Base-by-base conservation (phyloP, 1,140 invertebrate species). In the Pristionchus pacificus region DNA sequence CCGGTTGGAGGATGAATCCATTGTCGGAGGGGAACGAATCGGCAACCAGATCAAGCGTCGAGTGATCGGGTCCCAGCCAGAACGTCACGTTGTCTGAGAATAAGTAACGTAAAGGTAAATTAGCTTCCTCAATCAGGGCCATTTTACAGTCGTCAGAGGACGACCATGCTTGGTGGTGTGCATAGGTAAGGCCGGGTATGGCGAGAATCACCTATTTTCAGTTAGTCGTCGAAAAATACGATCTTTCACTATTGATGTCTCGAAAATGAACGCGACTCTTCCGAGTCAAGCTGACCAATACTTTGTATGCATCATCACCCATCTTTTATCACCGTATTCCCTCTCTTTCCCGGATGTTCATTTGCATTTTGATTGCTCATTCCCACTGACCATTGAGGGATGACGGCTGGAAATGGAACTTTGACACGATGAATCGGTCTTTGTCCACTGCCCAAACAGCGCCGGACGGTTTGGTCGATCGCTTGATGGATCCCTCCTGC, bases 21-120 rank as follows among this genome's bases (percentile, higher is more conserved):
- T 82, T 82, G 27, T 70, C 70, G 14, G 71, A 77, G 25, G 80
- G 80, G 60, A 80, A 70, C 24, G 78, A 58, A 68, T 82, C 81
- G 25, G 65, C 58, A 31, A 76, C 64, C 31, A 60, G 57, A 38
- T 78, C 74, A 24, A 73, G 72, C 10, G 80, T 79, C 24, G 60
- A 49, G n/a, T 62, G 70, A 25, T 80, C 70, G 14, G 80, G 80
- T 25, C 80, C 80, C 60, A 73, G 67, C 80, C 80, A 82, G 68
- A 82, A 82, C 2, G 80, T 82, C 14, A 83, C 74, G 61, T 82
- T 82, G 65, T 83, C 80, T 82, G 65, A 65, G n/a, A n/a, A n/a
- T n/a, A 77, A 33, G 38, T 70, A 70, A 64, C 49, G n/a, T n/a
- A n/a, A n/a, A n/a, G n/a, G n/a, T n/a, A n/a, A n/a, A 15, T 49